phyloP scores from a whole-genome alignment of 2,888 invertebrate genomes.

The Tachina lurida region DNA sequence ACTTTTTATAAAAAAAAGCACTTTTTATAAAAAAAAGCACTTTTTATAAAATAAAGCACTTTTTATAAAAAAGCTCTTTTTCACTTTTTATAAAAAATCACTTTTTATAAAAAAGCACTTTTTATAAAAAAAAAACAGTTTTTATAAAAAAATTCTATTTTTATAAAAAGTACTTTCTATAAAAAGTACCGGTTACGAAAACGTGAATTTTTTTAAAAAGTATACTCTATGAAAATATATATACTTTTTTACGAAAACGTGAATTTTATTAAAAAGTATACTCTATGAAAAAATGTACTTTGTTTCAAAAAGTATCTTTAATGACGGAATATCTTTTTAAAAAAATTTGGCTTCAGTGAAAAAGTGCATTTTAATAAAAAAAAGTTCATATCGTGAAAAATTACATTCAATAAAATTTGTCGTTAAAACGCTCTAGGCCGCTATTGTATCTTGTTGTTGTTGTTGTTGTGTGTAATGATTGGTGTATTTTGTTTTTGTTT shows the following conservation, averaged over 20 bases:
- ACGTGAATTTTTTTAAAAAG: background rate
- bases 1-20: too few species aligned
- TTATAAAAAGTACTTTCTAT: too few species aligned
- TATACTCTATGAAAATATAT: background rate
- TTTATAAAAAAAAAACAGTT: too few species aligned
- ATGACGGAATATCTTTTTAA: background rate
- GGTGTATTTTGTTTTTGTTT: conserved; percentile 68
- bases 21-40: too few species aligned
- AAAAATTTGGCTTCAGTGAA: background rate
- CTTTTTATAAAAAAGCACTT: too few species aligned
- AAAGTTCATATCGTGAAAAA: background rate
- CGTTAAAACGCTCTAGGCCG: conserved; percentile 2
- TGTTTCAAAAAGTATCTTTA: background rate
- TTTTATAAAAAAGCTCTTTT: too few species aligned
- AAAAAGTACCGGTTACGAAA: background rate
- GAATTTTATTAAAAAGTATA: background rate
- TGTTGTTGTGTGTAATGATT: conserved; percentile 74
- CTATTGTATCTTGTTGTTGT: conserved; percentile 49
- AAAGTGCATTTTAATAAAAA: background rate
- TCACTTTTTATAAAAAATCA: too few species aligned
- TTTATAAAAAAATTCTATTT: too few species aligned
- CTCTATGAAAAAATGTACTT: background rate
- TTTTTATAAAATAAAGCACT: too few species aligned
- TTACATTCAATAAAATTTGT: background rate
- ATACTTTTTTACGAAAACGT: background rate